A percentile compares a stretch with the other conserved stretches of the same genome.
Evolutionary conservation across 1,140 invertebrate genomes (phyloP).

Genomic region (Aphaenogaster rudis): DNA sequence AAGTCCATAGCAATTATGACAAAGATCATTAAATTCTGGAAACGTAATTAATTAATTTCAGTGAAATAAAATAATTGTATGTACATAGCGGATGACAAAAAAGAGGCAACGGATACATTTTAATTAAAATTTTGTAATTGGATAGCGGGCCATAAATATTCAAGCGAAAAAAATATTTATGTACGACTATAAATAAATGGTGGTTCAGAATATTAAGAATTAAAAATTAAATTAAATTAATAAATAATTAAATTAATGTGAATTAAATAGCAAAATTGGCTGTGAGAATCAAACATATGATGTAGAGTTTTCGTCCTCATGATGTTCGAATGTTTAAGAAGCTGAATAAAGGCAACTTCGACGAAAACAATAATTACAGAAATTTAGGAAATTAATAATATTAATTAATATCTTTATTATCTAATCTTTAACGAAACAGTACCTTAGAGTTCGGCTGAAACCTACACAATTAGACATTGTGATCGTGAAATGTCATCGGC

Average conservation of each 20-base stretch:
- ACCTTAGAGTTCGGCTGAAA: background rate
- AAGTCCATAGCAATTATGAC: background rate
- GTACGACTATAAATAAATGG: background rate
- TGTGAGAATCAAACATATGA: background rate
- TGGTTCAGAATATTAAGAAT: background rate
- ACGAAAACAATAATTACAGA: background rate
- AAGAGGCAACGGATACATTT: background rate
- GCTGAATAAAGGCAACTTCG: background rate
- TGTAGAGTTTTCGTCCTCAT: background rate
- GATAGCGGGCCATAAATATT: background rate
- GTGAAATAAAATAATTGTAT: slow-evolving; percentile 40
- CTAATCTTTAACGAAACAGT: background rate
- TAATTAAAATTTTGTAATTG: slow-evolving; percentile 24
- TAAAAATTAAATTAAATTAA: slow-evolving; percentile 9
- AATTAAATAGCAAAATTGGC: background rate
- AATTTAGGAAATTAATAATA: background rate
- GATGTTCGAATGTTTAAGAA: background rate
- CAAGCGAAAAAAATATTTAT: background rate
- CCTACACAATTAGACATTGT: background rate
- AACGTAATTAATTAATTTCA: slow-evolving; percentile 8
- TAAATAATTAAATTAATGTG: slow-evolving; percentile 10
- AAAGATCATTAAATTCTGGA: background rate
- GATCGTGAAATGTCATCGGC: slow-evolving; percentile 58
- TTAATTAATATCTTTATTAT: background rate
- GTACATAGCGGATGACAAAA: background rate